These are phyloP conservation scores for Coptotermes formosanus DNA, from an alignment of 1,140 invertebrate genomes.

Conservation along the genomic window DNA sequence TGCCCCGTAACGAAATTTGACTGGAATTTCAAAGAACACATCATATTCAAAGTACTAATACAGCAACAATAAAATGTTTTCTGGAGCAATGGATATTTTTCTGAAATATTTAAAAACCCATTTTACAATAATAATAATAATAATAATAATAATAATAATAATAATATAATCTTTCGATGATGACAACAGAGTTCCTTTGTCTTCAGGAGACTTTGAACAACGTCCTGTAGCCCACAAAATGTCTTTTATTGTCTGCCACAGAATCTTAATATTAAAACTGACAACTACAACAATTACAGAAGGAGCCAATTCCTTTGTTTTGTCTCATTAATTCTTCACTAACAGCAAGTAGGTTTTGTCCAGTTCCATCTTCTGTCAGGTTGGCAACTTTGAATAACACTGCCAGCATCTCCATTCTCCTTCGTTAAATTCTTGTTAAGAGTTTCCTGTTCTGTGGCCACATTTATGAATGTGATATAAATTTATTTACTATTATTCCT, in stretches of 20 bases:
- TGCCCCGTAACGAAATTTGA: too few relatives aligned
- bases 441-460: background rate
- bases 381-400: background rate
- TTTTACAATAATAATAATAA: background rate
- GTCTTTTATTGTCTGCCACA: conserved; percentile 2
- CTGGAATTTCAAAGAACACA: too few relatives aligned
- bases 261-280: background rate
- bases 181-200: background rate
- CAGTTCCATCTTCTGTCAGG: background rate
- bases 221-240: conserved; percentile 13
- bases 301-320: background rate
- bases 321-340: background rate
- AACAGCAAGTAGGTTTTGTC: background rate
- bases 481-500: background rate
- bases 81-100: background rate
- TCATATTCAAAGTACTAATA: background rate
- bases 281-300: background rate
- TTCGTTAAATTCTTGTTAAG: background rate
- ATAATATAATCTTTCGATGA: conserved; percentile 18
- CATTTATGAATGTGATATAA: background rate
- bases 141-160: background rate
- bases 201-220: background rate
- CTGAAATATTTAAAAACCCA: background rate
- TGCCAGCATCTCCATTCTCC: background rate
- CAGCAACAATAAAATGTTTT: background rate